Conservation (phyloP, 2,113 vertebrate genomes). For the Ictalurus furcatus region DNA sequence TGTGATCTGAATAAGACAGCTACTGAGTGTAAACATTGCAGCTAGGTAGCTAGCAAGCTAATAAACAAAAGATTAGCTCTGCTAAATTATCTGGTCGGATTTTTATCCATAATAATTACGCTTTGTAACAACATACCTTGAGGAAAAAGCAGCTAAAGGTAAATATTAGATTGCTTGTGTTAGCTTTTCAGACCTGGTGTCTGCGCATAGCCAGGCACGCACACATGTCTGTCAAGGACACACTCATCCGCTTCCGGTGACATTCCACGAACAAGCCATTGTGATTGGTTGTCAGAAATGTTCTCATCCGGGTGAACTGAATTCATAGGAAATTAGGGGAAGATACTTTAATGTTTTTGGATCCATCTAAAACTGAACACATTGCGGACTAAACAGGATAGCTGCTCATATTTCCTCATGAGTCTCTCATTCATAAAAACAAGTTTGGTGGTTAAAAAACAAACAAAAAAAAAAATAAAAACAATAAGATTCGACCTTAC, state of each 20-base stretch:
- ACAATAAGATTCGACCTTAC: background rate
- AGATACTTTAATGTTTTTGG: background rate
- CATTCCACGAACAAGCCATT: background rate
- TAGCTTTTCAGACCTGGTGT: background rate
- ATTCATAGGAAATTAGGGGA: background rate
- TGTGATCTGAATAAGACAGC: no score
- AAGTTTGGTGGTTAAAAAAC: background rate
- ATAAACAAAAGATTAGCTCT: background rate
- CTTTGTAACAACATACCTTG: constrained; percentile 1
- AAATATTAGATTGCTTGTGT: background rate
- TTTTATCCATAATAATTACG: background rate
- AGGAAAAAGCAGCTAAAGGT: background rate
- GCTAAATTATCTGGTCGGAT: background rate
- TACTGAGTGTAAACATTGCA: background rate
- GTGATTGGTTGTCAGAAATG: constrained; percentile 18
- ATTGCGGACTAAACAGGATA: background rate
- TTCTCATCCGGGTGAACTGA: background rate
- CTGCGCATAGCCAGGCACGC: background rate
- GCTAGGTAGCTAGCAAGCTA: background rate
- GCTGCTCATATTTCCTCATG: background rate
- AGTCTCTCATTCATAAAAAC: background rate
- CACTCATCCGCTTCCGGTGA: constrained; percentile 13
- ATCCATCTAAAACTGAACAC: background rate
- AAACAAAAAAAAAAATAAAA: background rate
- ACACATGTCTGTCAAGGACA: constrained; percentile 36